Base-by-base conservation (phyloP, 2,113 vertebrate species). In the Rhabdornis inornatus region DNA sequence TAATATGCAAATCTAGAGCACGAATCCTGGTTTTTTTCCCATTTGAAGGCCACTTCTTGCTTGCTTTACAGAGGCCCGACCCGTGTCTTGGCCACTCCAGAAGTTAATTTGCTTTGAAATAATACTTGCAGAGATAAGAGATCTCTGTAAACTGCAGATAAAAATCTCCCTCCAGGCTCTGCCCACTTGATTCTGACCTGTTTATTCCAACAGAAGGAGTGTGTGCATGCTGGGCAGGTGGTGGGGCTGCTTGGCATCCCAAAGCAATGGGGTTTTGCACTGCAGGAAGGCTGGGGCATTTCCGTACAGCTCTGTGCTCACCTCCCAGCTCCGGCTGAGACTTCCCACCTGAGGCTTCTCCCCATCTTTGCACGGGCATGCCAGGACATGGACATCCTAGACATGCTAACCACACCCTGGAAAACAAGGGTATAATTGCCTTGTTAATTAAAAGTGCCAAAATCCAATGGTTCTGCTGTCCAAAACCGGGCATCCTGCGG, bases 211-310 rank as follows among this genome's bases (percentile, higher is more conserved):
- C 25, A 55, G 47, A 30, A 57, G 2, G 24, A 53, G n/a, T 7
- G 2, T 5, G 21, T n/a, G 19, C 25, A 5, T 47, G 33, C 27
- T 47, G 57, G 37, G 57, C 53, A 64, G 49, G 30, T 53, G 1
- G 0, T 20, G 15, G 15, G 3, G 6, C 63, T 72, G 63, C 35
- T 24, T 31, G 11, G 44, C 66, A 5, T n/a, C 35, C 60, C 50
- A 9, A 15, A 65, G 44, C 2, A 1, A 2, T 7, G n/a, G 31
- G 15, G 9, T 35, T 71, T 20, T 6, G 22, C 31, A 2, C 42
- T 59, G 27, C 63, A 35, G 45, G 37, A 78, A 12, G 31, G n/a
- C 72, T 11, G 45, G 23, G 22, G 9, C 27, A 4, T 63, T 83
- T 57, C 66, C 10, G 1, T 15, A 6, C 18, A 31, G 21, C 64